These are phyloP conservation scores for Zoanthus gigantus DNA, from an alignment of 92 coral and sea anemone species.

Conservation along the genomic window DNA sequence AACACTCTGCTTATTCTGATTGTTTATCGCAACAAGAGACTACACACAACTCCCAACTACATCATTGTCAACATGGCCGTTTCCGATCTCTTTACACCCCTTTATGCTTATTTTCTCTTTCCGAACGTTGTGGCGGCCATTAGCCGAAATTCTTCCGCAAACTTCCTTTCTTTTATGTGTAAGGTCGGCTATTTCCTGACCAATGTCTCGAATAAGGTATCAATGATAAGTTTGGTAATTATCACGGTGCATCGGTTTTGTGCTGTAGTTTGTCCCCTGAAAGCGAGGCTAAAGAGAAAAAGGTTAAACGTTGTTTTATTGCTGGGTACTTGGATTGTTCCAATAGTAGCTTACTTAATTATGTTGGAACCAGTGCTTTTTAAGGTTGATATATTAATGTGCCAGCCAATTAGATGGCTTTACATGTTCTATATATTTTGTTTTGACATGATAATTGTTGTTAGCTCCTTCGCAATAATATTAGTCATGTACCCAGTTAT, in stretches of 20 bases:
- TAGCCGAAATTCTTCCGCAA: background rate
- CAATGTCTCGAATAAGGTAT: background rate
- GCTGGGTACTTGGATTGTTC: background rate
- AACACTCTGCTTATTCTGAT: background rate
- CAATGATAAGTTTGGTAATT: conserved; percentile 8
- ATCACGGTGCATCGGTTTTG: conserved; percentile 10
- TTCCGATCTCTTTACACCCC: background rate
- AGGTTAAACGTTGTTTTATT: background rate
- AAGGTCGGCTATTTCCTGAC: background rate
- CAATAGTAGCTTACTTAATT: background rate
- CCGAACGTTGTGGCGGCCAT: background rate
- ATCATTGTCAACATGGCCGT: conserved; percentile 24
- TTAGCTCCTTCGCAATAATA: background rate
- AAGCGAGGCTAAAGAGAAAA: conserved; percentile 10
- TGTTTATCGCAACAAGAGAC: conserved; percentile 26
- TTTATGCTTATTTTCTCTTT: background rate
- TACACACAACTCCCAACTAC: conserved; percentile 23
- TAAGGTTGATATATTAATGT: background rate
- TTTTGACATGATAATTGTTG: too few relatives aligned
- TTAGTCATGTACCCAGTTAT: conserved; percentile 1
- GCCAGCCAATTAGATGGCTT: background rate
- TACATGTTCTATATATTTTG: background rate
- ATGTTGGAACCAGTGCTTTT: background rate
- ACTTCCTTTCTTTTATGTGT: background rate
- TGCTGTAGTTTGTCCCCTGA: conserved; percentile 20